A percentile compares a stretch with the other conserved stretches of the same genome.
Conservation (phyloP, 2,797 vertebrate genomes). For the Anomalospiza imberbis region DNA sequence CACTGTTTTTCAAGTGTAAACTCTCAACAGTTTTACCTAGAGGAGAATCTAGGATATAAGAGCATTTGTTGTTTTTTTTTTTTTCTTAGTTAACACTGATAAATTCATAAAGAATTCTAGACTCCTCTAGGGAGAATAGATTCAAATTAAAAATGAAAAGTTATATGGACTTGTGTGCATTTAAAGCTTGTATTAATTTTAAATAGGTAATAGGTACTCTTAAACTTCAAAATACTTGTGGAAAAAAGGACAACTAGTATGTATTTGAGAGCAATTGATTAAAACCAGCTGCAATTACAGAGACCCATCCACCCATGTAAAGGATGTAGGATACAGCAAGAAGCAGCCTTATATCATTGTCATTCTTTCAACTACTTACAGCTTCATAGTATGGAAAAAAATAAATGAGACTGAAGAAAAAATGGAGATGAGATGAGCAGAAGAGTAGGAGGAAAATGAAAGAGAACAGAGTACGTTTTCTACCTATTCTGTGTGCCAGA, state of each 20-base stretch:
- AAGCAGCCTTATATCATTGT: conserved; percentile 29
- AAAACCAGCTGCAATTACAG: conserved; percentile 29
- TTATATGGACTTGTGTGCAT: background rate
- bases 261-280: conserved; percentile 30
- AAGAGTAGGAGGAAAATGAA: conserved; percentile 41
- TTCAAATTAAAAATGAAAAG: conserved; percentile 35
- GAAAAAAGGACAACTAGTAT: background rate
- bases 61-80: background rate
- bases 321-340: background rate
- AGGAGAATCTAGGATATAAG: conserved; percentile 1
- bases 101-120: conserved; percentile 10
- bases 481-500: background rate
- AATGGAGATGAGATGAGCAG: background rate
- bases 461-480: background rate
- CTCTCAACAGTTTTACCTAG: background rate
- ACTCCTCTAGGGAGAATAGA: background rate
- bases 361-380: conserved; percentile 31
- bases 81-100: background rate
- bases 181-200: conserved; percentile 12
- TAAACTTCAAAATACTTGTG: background rate
- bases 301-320: conserved; percentile 15
- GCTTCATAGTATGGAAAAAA: conserved; percentile 31
- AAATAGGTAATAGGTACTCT: background rate
- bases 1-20: conserved; percentile 16
- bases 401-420: background rate